Conservation (phyloP, 2,888 invertebrate genomes). For the Dexiosoma caninum region DNA sequence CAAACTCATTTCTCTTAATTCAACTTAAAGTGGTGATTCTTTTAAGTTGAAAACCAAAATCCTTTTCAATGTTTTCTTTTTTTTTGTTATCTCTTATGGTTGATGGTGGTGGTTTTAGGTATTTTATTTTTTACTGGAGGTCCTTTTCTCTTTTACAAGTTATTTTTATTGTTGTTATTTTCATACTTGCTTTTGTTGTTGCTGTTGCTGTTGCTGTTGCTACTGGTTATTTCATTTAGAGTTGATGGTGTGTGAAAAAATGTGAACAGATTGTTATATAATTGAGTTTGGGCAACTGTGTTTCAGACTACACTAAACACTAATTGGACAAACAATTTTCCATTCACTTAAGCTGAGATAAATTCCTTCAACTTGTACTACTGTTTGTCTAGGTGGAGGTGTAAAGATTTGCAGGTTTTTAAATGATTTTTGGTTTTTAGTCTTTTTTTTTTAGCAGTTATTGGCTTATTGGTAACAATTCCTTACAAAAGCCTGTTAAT, state of each 20-base stretch:
- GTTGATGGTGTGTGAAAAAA: conserved; percentile 77
- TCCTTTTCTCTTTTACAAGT: background rate
- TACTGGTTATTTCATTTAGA: conserved; percentile 69
- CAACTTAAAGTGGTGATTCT: conserved; percentile 55
- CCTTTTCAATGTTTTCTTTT: conserved; percentile 24
- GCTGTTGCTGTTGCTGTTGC: background rate
- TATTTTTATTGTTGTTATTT: background rate
- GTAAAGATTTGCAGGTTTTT: background rate
- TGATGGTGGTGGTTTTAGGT: conserved; percentile 17
- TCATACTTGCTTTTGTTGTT: background rate
- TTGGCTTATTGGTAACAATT: conserved; percentile 57
- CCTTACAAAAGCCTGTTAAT: conserved; percentile 7
- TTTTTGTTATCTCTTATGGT: background rate
- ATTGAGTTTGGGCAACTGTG: conserved; percentile 74
- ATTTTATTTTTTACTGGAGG: background rate
- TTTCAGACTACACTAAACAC: conserved; percentile 37
- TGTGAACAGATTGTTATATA: conserved; percentile 78
- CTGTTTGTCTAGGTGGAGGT: background rate
- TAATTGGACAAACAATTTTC: background rate
- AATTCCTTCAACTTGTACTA: background rate
- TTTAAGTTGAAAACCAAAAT: conserved; percentile 39
- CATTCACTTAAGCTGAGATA: background rate
- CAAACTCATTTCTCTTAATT: conserved; percentile 61
- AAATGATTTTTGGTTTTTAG: conserved; percentile 22
- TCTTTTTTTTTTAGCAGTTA: conserved; percentile 45